Percentiles rank a stretch among this genome's conserved stretches.
Conservation (phyloP, 2,797 vertebrate species). For the Malurus leucopterus region DNA sequence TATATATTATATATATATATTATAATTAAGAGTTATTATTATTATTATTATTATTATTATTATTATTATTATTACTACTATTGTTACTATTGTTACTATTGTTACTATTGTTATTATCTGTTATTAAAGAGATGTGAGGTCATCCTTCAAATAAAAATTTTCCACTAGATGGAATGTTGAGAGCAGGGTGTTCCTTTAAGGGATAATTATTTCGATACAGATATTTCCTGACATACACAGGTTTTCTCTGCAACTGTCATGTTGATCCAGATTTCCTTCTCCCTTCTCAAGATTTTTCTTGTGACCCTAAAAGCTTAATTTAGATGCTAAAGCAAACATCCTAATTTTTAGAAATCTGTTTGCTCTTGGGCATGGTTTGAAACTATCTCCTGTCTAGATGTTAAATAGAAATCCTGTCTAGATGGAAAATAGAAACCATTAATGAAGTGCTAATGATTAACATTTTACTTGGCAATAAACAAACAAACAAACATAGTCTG, state of each 20-base stretch:
- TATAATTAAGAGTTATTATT: no score
- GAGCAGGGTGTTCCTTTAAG: neutral
- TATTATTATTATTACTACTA: no score
- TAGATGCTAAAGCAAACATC: neutral
- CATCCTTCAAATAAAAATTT: neutral
- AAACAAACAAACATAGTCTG: neutral
- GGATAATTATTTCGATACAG: neutral
- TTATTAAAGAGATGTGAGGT: neutral
- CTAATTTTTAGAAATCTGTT: neutral
- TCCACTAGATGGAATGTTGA: neutral
- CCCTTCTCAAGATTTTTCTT: neutral
- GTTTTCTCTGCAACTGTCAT: neutral
- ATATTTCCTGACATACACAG: neutral
- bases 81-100: no score
- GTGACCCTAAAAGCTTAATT: neutral
- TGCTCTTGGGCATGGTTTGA: neutral
- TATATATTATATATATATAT: no score
- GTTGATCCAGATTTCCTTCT: neutral
- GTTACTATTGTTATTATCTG: no score
- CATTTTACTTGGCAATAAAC: neutral
- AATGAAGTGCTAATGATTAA: constrained; percentile 16
- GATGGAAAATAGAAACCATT: neutral
- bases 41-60: no score
- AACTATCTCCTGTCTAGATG: neutral
- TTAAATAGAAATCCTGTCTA: neutral